phyloP scores from a whole-genome alignment of 2,797 vertebrate species.

The Labroides dimidiatus region DNA sequence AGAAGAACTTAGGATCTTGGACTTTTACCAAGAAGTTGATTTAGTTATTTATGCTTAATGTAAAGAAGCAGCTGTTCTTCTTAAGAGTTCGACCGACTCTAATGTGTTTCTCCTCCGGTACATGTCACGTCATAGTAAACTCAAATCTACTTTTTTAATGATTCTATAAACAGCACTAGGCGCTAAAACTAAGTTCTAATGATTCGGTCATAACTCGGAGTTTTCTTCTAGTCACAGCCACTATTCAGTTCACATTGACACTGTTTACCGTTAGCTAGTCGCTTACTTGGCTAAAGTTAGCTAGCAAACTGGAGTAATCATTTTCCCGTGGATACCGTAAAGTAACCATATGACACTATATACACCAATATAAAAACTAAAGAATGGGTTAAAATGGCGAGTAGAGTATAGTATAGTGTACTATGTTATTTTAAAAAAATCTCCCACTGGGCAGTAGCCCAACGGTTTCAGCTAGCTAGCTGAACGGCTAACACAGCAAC shows the following conservation, averaged over 20 bases:
- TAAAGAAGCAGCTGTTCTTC: neutral
- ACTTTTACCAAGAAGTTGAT: neutral
- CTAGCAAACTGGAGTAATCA: conserved; percentile 31
- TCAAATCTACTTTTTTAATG: neutral
- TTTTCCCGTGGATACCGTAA: neutral
- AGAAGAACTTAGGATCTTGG: neutral
- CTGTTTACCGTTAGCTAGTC: conserved; percentile 55
- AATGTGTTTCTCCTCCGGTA: conserved; percentile 30
- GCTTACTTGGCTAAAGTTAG: conserved; percentile 67
- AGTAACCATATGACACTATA: conserved; percentile 30
- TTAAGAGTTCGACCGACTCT: neutral
- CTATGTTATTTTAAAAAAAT: no score
- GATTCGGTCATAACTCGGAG: neutral
- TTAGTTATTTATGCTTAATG: neutral
- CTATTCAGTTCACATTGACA: conserved; percentile 12
- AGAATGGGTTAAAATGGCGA: neutral
- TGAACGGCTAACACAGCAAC: conserved; percentile 62
- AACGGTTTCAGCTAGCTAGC: conserved; percentile 68
- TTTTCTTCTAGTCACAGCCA: conserved; percentile 3
- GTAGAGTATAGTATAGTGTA: no score
- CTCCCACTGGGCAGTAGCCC: conserved; percentile 31
- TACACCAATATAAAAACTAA: neutral
- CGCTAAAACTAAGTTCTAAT: neutral
- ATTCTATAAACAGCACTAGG: neutral
- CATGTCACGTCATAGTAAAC: neutral